phyloP scores from a whole-genome alignment of 2,797 vertebrate genomes.

The Hylomyscus alleni region DNA sequence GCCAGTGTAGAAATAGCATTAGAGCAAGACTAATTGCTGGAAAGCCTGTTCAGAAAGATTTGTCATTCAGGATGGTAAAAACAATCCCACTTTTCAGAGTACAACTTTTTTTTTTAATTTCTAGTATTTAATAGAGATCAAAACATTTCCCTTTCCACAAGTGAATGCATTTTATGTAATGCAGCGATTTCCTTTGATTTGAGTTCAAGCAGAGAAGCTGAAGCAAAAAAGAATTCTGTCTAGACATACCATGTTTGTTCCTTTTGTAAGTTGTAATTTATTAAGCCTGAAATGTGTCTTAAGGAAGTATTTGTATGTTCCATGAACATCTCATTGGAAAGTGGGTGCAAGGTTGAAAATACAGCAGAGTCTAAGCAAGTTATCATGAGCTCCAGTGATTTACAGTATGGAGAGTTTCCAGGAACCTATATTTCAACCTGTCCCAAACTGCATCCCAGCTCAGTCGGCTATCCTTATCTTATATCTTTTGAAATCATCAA shows the following conservation, averaged over 20 bases:
- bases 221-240: constrained; percentile 76
- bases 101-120: constrained; percentile 77
- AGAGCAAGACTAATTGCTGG: constrained; percentile 86
- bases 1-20: constrained; percentile 86
- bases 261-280: constrained; percentile 75
- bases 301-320: constrained; percentile 65
- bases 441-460: not conserved
- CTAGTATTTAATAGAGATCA: constrained; percentile 85
- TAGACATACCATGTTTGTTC: constrained; percentile 83
- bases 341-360: not conserved
- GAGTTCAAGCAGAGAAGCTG: constrained; percentile 79
- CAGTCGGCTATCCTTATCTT: not conserved
- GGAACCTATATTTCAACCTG: not conserved
- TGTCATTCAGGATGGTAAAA: constrained; percentile 85
- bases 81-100: constrained; percentile 84
- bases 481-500: not conserved
- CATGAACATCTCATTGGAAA: constrained; percentile 72
- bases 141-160: constrained; percentile 84
- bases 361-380: not conserved
- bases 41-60: constrained; percentile 84
- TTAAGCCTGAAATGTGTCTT: constrained; percentile 75
- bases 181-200: constrained; percentile 82
- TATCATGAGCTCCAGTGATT: not conserved
- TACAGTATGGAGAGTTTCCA: not conserved
- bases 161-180: constrained; percentile 81